These are phyloP conservation scores for Silurus meridionalis DNA, from an alignment of 2,113 vertebrate species.

Conservation along the genomic window DNA sequence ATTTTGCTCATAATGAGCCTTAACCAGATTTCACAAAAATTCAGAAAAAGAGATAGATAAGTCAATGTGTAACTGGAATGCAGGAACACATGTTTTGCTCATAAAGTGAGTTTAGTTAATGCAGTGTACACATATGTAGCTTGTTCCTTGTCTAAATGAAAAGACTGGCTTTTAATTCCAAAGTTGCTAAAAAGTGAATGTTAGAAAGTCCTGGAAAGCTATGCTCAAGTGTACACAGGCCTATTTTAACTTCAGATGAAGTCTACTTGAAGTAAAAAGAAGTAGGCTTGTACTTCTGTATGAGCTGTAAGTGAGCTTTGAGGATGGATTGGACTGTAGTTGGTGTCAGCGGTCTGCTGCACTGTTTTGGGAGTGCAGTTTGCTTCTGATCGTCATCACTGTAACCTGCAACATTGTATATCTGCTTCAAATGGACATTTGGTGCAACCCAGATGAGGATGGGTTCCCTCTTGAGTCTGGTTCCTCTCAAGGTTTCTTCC, in stretches of 20 bases:
- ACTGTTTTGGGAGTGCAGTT: too few relatives aligned
- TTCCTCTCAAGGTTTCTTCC: too few relatives aligned
- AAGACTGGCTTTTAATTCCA: not conserved
- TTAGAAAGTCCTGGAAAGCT: conserved; percentile 16
- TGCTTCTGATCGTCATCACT: too few relatives aligned
- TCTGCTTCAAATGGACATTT: too few relatives aligned
- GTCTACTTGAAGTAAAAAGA: not conserved
- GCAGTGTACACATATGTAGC: not conserved
- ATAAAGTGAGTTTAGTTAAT: not conserved
- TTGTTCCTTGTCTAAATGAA: not conserved
- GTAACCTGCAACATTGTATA: too few relatives aligned
- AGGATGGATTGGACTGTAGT: too few relatives aligned
- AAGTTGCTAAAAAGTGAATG: not conserved
- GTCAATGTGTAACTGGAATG: not conserved
- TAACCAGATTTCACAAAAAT: not conserved
- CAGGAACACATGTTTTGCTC: not conserved
- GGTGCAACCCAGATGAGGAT: too few relatives aligned
- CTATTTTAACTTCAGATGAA: not conserved
- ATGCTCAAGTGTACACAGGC: not conserved
- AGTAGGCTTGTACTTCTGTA: not conserved
- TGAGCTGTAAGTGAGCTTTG: too few relatives aligned
- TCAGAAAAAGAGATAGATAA: not conserved
- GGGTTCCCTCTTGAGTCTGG: too few relatives aligned
- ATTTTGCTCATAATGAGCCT: not conserved
- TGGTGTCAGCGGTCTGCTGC: too few relatives aligned